Evolutionary conservation across 2,113 vertebrate species (phyloP), one percentile per base, ranked within the genome.

Genomic region (Accipiter virgatus): DNA sequence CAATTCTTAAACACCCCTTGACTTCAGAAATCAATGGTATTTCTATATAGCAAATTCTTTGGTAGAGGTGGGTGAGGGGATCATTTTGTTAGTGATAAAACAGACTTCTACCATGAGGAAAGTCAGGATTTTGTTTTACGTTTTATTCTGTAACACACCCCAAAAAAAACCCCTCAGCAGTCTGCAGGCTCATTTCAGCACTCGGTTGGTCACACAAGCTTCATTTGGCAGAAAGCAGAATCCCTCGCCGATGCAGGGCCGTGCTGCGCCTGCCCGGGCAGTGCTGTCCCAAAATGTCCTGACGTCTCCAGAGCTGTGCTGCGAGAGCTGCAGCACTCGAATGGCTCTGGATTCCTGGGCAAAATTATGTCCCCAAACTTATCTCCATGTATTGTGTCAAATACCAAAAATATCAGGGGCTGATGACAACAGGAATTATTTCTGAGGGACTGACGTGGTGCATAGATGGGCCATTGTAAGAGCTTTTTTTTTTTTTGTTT

Each of bases 71-170:
- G 48, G 29, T 3, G 7, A 74, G 48, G 32, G 29, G 29, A 62
- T 67, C 3, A 0, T 17, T 84, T 58, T 34, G 16, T n/a, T n/a
- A 19, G 16, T 0, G 1, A 17, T 59, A 36, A 58, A 73, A 23
- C 22, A 10, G 25, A 20, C 15, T 63, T 75, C 31, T 43, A 11
- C 79, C 32, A 8, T 1, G 23, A 29, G 52, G 34, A 80, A 90
- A 19, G 18, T 36, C 31, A 26, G 32, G 36, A 5, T 10, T 79
- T 58, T 48, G 26, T 13, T 56, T 47, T 47, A 20, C 2, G 3
- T 67, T 81, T 67, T 16, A 3, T 58, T 53, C 42, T 23, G 0
- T 9, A 21, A 12, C 34, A 19, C 19, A 17, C 27, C 11, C 13
- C 5, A 43, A 22, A 43, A 16, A 34, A 32, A 31, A 6, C 11